phyloP scores from a whole-genome alignment of 2,888 invertebrate species.

The Neelides folsomi region DNA sequence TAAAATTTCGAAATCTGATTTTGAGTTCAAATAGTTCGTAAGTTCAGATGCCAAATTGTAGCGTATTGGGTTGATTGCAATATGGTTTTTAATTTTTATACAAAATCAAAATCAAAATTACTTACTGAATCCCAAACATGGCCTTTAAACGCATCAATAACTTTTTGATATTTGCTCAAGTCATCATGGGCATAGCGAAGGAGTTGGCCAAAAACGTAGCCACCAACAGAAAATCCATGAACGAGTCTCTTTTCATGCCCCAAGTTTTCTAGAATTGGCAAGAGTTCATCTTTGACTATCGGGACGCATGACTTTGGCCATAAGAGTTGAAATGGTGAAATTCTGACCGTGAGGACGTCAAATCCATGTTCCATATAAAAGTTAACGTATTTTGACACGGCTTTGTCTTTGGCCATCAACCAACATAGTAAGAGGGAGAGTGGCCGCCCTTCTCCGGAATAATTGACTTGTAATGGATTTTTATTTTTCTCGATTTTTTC shows the following conservation, averaged over 20 bases:
- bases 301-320: slow-evolving; percentile 49
- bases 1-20: too few species aligned
- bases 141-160: slow-evolving; percentile 45
- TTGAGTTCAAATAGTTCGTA: too few species aligned
- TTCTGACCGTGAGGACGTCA: slow-evolving; percentile 64
- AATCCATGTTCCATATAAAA: slow-evolving; percentile 71
- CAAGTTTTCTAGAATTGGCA: slow-evolving; percentile 47
- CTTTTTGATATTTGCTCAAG: slow-evolving; percentile 35
- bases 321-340: slow-evolving; percentile 69
- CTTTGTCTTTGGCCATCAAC: slow-evolving; percentile 68
- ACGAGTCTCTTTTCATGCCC: slow-evolving; percentile 53
- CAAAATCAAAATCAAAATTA: too few species aligned
- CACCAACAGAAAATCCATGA: slow-evolving; percentile 83
- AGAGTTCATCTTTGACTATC: slow-evolving; percentile 17
- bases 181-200: slow-evolving; percentile 44
- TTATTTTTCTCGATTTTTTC: too few species aligned
- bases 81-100: too few species aligned
- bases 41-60: too few species aligned
- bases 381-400: slow-evolving; percentile 68
- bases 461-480: slow-evolving; percentile 2
- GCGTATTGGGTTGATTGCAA: too few species aligned
- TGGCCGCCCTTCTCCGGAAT: slow-evolving; percentile 47
- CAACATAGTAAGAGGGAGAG: slow-evolving; percentile 70
- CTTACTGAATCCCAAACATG: slow-evolving; percentile 61
- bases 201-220: slow-evolving; percentile 74